Evolutionary conservation across 2,888 invertebrate genomes (phyloP).

Genomic region (Parthenolecanium corni): DNA sequence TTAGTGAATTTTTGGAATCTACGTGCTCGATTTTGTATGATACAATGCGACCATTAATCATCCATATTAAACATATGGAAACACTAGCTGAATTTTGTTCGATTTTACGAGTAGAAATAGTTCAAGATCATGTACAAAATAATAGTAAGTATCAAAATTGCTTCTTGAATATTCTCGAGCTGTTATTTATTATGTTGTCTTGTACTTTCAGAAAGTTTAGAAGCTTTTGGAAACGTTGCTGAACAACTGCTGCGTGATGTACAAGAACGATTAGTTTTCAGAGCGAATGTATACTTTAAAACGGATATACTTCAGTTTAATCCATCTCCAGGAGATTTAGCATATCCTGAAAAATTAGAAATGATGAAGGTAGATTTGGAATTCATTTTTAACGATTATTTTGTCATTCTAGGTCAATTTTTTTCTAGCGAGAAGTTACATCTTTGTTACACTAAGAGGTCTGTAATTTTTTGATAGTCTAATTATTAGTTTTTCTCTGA

Average conservation of each 20-base stretch:
- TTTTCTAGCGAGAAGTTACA: neutral
- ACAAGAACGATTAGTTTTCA: slow-evolving; percentile 89
- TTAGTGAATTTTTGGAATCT: slow-evolving; percentile 47
- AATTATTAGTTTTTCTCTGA: neutral
- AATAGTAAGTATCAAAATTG: slow-evolving; percentile 49
- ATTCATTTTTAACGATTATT: neutral
- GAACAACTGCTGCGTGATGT: slow-evolving; percentile 82
- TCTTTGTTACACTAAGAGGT: neutral
- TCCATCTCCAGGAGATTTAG: slow-evolving; percentile 88
- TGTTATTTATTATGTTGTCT: no score
- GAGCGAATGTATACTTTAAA: slow-evolving; percentile 85
- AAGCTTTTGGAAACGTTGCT: slow-evolving; percentile 64
- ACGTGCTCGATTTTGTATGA: slow-evolving; percentile 85
- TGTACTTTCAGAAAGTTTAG: slow-evolving; percentile 48
- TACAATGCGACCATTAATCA: slow-evolving; percentile 79
- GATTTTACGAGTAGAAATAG: slow-evolving; percentile 79
- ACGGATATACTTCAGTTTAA: slow-evolving; percentile 79
- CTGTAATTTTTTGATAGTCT: neutral
- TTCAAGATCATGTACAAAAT: slow-evolving; percentile 78
- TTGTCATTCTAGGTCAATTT: no score
- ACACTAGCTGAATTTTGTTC: slow-evolving; percentile 93
- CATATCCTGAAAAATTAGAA: slow-evolving; percentile 92
- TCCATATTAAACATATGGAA: slow-evolving; percentile 94
- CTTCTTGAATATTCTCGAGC: no score
- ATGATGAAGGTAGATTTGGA: slow-evolving; percentile 73